phyloP scores from a whole-genome alignment of 2,888 invertebrate genomes.

The Panorpa germanica region DNA sequence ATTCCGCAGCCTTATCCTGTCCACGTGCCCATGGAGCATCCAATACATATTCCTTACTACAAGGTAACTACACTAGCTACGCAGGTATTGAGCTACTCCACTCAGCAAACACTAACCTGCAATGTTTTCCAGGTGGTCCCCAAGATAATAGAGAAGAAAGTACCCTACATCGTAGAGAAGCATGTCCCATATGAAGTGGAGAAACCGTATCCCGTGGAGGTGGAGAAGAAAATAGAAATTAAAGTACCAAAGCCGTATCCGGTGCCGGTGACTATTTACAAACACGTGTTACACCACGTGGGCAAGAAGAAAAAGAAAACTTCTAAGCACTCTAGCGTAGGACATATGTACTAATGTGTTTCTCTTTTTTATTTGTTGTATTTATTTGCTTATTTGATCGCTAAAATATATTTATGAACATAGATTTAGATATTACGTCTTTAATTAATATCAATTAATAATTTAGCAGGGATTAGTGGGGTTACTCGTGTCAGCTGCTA shows the following conservation, averaged over 20 bases:
- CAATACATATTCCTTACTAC: slow-evolving; percentile 44
- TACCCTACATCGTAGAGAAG: slow-evolving; percentile 45
- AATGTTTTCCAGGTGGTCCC: no score
- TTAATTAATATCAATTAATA: no score
- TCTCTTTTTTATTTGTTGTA: no score
- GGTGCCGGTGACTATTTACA: slow-evolving; percentile 44
- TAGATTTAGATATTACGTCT: no score
- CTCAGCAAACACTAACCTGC: no score
- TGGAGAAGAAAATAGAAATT: slow-evolving; percentile 44
- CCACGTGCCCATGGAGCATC: slow-evolving; percentile 41
- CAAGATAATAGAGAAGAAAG: slow-evolving; percentile 41
- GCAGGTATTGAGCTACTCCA: no score
- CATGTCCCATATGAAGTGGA: slow-evolving; percentile 43
- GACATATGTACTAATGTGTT: slow-evolving; percentile 30
- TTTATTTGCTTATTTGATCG: no score
- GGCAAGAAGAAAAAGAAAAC: no score
- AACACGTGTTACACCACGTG: slow-evolving; percentile 40
- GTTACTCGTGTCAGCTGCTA: no score
- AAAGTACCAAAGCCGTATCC: slow-evolving; percentile 41
- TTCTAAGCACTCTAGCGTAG: slow-evolving; percentile 24
- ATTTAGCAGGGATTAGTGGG: no score
- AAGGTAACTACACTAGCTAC: no score
- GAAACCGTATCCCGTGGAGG: slow-evolving; percentile 44
- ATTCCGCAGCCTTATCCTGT: slow-evolving; percentile 47
- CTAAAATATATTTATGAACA: no score